Evolutionary conservation across 2,113 vertebrate species (phyloP).

Genomic region (Neodon shergylaensis): DNA sequence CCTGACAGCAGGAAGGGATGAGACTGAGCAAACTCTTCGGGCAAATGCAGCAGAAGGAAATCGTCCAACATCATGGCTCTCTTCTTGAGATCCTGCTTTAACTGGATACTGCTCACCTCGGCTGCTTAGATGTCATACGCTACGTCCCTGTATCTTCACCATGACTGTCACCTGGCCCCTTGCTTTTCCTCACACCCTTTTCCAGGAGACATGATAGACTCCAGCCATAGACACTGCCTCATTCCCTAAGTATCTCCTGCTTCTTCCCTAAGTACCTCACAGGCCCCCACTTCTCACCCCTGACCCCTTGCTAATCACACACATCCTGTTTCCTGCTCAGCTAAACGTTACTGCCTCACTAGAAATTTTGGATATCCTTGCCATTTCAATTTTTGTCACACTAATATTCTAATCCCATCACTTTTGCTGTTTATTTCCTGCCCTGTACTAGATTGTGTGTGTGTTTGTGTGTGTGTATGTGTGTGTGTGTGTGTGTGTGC

Average conservation of each 20-base stretch:
- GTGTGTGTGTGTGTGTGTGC: neutral
- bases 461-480: no score
- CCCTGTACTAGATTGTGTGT: neutral
- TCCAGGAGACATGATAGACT: neutral
- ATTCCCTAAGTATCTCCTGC: neutral
- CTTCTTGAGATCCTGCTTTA: constrained; percentile 32
- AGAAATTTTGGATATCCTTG: neutral
- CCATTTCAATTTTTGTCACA: neutral
- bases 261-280: neutral
- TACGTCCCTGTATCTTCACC: neutral
- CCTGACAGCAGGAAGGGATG: constrained; percentile 70
- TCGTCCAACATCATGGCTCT: constrained; percentile 42
- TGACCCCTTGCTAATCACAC: neutral
- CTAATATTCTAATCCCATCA: neutral
- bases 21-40: neutral
- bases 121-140: neutral
- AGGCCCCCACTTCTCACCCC: neutral
- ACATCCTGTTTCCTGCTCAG: neutral
- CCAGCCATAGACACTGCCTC: neutral
- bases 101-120: constrained; percentile 11
- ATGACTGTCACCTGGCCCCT: neutral
- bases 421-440: neutral
- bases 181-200: neutral
- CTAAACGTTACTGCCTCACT: neutral
- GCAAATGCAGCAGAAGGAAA: constrained; percentile 58